These are phyloP conservation scores for Cantharis nigra DNA, from an alignment of 2,888 invertebrate species.

Conservation along the genomic window DNA sequence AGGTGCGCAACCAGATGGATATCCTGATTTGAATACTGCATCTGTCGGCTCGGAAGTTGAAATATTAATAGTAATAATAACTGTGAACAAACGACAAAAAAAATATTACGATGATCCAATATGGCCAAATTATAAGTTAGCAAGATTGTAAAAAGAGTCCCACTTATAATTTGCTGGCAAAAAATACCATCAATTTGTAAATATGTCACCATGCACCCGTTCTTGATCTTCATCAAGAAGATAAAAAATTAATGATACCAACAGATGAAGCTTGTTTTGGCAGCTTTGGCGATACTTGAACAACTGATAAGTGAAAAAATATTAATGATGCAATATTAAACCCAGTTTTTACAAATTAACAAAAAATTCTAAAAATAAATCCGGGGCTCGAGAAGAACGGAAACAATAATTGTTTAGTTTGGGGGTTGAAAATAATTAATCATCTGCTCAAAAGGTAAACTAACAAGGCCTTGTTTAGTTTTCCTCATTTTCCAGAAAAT, in stretches of 20 bases:
- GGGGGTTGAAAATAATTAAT: neutral
- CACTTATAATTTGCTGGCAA: neutral
- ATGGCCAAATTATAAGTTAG: neutral
- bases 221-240: neutral
- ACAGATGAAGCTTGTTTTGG: neutral
- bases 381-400: too few relatives aligned
- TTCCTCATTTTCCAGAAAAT: neutral
- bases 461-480: neutral
- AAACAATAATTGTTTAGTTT: neutral
- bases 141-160: neutral
- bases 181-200: neutral
- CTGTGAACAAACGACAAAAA: neutral
- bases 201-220: neutral
- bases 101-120: neutral
- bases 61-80: neutral
- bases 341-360: neutral
- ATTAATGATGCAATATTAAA: neutral
- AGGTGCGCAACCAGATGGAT: slow-evolving; percentile 22
- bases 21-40: slow-evolving; percentile 17
- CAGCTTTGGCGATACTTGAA: neutral
- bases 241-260: neutral
- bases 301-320: neutral
- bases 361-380: neutral
- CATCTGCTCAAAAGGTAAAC: neutral
- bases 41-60: neutral